Evolutionary conservation across 1,140 invertebrate species (phyloP), one percentile per base, ranked within the genome.

Genomic region (Drosophila novamexicana): DNA sequence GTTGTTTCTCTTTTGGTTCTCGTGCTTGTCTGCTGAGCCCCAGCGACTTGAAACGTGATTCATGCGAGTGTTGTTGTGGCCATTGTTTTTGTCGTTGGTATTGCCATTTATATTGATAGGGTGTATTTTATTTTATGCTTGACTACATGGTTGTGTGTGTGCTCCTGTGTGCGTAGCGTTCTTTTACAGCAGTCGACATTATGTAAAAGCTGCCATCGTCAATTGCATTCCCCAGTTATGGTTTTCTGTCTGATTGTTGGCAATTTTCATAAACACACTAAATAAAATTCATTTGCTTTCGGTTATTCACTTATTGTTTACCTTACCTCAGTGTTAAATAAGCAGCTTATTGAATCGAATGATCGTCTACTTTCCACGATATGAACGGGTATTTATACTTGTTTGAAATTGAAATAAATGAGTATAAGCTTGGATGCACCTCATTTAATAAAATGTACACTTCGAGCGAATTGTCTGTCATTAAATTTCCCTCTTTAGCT

Each of bases 41-140:
- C 36, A 67, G 36, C 47, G n/a, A 67, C 69, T 80, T 52, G 49
- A 74, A 76, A 84, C 77, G 81, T 88, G 84, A 88, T 88, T 89
- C 84, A 85, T 89, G 75, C 72, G 64, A 77, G 69, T 73, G 32
- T 65, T 64, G 73, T 74, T 64, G 73, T 74, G 16, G 49, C 58
- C 57, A 54, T 65, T 74, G 71, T 58, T 73, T 73, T 40, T 59
- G 59, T 42, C 64, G 32, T 62, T 71, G 66, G 67, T 81, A 45
- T 69, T 86, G 76, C 74, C 77, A 82, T 88, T 88, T 88, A 84
- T 88, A 80, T 88, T 88, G 84, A 88, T 88, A 78, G 80, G 74
- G 80, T 89, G 80, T 84, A 88, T 90, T 88, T 88, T 74, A 88
- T 83, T 84, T 89, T 88, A 89, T 84, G 64, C 63, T 53, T 62